Evolutionary conservation across 2,888 invertebrate genomes (phyloP).

Genomic region (Chymomyza fuscimana): DNA sequence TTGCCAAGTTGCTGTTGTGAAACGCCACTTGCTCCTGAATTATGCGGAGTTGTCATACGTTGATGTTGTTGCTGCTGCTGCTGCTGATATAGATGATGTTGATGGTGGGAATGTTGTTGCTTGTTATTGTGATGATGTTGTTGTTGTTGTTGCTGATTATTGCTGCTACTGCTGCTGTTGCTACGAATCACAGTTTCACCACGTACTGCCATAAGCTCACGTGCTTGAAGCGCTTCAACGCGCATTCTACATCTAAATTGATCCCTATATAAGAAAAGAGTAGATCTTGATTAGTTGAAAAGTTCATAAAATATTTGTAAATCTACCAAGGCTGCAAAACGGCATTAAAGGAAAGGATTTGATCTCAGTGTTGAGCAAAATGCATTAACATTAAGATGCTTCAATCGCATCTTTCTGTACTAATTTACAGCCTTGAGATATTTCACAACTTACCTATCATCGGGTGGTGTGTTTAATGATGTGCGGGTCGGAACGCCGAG

Average conservation of each 20-base stretch:
- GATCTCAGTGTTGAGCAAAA: background rate
- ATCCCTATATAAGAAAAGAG: constrained; percentile 60
- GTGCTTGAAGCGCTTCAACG: constrained; percentile 78
- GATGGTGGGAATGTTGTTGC: constrained; percentile 49
- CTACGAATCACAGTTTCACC: constrained; percentile 74
- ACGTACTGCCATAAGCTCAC: constrained; percentile 77
- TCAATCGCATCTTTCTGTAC: background rate
- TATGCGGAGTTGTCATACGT: constrained; percentile 46
- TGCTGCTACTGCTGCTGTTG: constrained; percentile 52
- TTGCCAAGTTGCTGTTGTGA: constrained; percentile 29
- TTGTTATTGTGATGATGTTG: constrained; percentile 32
- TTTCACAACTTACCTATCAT: constrained; percentile 77
- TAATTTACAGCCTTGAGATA: too few species aligned
- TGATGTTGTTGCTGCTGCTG: constrained; percentile 66
- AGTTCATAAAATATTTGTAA: too few species aligned
- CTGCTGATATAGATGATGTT: constrained; percentile 56
- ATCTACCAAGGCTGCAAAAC: too few species aligned
- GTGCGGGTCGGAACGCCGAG: constrained; percentile 82
- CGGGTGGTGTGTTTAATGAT: constrained; percentile 80
- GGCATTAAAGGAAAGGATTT: background rate
- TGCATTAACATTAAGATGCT: too few species aligned
- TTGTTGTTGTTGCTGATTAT: constrained; percentile 41
- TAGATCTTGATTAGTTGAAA: constrained; percentile 4
- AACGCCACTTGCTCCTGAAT: constrained; percentile 28
- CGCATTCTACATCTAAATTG: constrained; percentile 80